Evolutionary conservation across 2,113 vertebrate genomes (phyloP).

Genomic region (Suricata suricatta): DNA sequence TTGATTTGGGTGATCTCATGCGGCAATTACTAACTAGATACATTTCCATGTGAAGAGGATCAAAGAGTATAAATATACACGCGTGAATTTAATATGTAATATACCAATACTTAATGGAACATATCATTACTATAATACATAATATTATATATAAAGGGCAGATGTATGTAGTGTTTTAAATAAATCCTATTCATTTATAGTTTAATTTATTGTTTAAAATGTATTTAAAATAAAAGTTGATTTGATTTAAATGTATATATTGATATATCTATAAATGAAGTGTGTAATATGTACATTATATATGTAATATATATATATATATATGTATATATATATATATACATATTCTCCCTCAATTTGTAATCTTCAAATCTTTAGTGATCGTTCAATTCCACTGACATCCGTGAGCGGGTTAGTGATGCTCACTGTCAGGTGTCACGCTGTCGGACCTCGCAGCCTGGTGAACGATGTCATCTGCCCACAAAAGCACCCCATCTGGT

Average conservation of each 20-base stretch:
- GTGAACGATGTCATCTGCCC: not conserved
- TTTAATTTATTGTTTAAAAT: not conserved
- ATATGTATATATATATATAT: not conserved
- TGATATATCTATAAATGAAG: not conserved
- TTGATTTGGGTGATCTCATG: not conserved
- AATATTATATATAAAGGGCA: not conserved
- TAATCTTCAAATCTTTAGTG: not conserved
- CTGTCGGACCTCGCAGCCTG: not conserved
- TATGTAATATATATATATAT: too few relatives aligned
- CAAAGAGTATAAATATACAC: not conserved
- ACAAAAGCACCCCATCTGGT: not conserved
- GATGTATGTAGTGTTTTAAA: not conserved
- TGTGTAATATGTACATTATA: too few relatives aligned
- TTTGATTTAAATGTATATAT: not conserved
- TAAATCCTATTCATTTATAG: not conserved
- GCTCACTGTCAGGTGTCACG: not conserved
- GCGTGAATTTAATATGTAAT: not conserved
- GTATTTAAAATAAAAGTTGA: not conserved
- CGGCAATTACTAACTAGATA: not conserved
- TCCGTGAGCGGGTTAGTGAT: not conserved
- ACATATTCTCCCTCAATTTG: fast-evolving
- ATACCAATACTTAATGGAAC: not conserved
- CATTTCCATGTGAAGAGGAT: not conserved
- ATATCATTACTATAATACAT: not conserved
- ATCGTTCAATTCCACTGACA: fast-evolving